These are phyloP conservation scores for Pelecanoides urinatrix DNA, from an alignment of 2,113 vertebrate species.

Conservation along the genomic window DNA sequence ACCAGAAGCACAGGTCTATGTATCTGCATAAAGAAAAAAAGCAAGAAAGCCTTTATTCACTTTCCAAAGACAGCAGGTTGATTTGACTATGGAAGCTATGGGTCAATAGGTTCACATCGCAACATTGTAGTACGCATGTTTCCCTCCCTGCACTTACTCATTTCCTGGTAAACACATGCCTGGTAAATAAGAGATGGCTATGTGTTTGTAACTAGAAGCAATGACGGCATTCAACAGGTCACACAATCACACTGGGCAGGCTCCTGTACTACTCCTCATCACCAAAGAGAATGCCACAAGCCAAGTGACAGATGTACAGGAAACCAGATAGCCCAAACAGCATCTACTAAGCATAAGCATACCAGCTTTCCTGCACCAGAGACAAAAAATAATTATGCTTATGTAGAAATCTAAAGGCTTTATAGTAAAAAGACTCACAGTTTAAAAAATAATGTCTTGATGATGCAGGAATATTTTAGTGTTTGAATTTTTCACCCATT, in stretches of 20 bases:
- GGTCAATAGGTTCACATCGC: not conserved
- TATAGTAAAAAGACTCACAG: not conserved
- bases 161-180: not conserved
- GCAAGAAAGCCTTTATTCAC: not conserved
- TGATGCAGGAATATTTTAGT: not conserved
- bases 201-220: not conserved
- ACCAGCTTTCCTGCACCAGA: not conserved
- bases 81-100: not conserved
- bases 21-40: not conserved
- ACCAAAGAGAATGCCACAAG: not conserved
- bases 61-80: not conserved
- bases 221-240: not conserved
- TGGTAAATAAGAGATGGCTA: not conserved
- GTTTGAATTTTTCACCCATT: not conserved
- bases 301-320: not conserved
- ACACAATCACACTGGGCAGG: not conserved
- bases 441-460: not conserved
- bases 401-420: not conserved
- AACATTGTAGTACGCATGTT: fast-evolving
- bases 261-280: not conserved
- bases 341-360: not conserved
- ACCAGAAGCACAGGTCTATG: not conserved
- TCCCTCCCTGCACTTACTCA: not conserved
- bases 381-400: not conserved
- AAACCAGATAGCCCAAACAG: not conserved